phyloP scores from a whole-genome alignment of 2,888 invertebrate genomes.

The Eulithis testata region DNA sequence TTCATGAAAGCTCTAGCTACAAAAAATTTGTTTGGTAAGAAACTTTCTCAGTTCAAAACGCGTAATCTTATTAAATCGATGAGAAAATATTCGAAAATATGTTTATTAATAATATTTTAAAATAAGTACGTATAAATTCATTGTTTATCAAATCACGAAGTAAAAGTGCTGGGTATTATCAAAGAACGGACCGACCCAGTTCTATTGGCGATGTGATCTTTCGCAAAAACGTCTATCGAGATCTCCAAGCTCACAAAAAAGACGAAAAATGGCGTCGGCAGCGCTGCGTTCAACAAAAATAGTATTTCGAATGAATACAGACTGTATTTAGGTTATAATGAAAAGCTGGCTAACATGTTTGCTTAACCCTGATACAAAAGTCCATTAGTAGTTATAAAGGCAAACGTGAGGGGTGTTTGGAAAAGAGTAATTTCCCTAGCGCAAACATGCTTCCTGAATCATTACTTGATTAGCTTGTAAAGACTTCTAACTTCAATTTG shows the following conservation, averaged over 20 bases:
- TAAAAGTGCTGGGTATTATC: conserved; percentile 78
- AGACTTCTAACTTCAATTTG: neutral
- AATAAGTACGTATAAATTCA: conserved; percentile 38
- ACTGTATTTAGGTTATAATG: conserved; percentile 18
- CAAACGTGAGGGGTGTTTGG: conserved; percentile 14
- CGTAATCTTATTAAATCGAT: conserved; percentile 11
- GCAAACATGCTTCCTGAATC: conserved; percentile 5
- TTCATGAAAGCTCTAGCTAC: too few relatives aligned
- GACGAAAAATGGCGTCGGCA: conserved; percentile 42
- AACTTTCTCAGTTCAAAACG: neutral
- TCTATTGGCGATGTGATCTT: conserved; percentile 63
- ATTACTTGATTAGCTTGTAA: neutral
- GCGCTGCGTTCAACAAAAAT: conserved; percentile 21
- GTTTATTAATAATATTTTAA: conserved; percentile 10
- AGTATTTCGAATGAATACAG: conserved; percentile 24
- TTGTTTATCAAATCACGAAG: conserved; percentile 63
- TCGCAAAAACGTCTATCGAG: conserved; percentile 65
- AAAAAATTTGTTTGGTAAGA: neutral
- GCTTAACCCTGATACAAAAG: conserved; percentile 8
- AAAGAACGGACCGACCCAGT: conserved; percentile 71
- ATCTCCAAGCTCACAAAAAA: conserved; percentile 63
- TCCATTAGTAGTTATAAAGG: conserved; percentile 11
- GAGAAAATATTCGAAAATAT: conserved; percentile 20
- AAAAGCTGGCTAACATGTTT: conserved; percentile 15
- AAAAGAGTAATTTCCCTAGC: neutral